Evolutionary conservation across 2,113 vertebrate genomes (phyloP).

Genomic region (Syngnathus typhle): DNA sequence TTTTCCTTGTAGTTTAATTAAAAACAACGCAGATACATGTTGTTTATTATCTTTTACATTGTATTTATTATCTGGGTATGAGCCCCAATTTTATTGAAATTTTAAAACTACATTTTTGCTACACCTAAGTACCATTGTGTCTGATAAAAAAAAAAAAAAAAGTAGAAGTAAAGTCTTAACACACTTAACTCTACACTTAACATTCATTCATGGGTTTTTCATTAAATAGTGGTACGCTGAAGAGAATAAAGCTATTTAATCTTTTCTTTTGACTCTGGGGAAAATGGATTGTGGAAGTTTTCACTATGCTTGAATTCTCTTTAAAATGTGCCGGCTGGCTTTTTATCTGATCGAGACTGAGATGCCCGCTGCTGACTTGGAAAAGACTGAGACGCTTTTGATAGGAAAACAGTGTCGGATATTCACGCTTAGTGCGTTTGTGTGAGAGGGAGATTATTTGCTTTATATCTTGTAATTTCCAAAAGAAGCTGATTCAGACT

Average conservation of each 20-base stretch:
- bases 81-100: not conserved
- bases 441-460: conserved; percentile 27
- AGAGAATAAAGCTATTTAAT: not conserved
- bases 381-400: conserved; percentile 12
- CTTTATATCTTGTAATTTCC: conserved; percentile 40
- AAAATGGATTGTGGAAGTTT: not conserved
- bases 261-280: not conserved
- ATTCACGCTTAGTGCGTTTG: conserved; percentile 14
- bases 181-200: not conserved
- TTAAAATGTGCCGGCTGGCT: conserved; percentile 34
- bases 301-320: conserved; percentile 11
- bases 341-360: conserved; percentile 49
- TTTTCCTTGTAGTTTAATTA: no score
- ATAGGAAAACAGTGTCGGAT: conserved; percentile 8
- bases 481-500: conserved; percentile 49
- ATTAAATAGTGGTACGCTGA: not conserved
- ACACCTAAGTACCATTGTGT: not conserved
- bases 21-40: no score
- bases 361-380: conserved; percentile 30
- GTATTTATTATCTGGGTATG: not conserved
- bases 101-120: no score
- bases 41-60: not conserved
- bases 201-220: not conserved
- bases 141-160: no score
- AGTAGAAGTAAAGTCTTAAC: not conserved